Conservation (phyloP, 2,888 invertebrate species). For the Salticus scenicus region DNA sequence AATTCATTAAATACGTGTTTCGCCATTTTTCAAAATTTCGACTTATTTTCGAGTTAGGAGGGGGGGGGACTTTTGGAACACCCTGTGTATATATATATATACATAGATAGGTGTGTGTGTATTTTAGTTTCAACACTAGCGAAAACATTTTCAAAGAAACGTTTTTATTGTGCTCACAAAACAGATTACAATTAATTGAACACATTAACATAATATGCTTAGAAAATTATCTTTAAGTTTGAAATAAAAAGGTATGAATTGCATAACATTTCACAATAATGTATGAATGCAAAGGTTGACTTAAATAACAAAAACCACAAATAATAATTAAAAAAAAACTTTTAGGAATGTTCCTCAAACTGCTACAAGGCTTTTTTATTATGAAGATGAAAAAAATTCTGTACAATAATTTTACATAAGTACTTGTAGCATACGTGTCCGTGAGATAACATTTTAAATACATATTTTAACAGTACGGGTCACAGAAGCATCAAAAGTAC, state of each 20-base stretch:
- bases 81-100: no score
- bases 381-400: conserved; percentile 32
- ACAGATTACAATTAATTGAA: conserved; percentile 35
- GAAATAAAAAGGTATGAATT: conserved; percentile 5
- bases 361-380: neutral
- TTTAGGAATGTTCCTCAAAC: conserved; percentile 43
- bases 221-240: conserved; percentile 13
- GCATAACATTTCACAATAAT: conserved; percentile 22
- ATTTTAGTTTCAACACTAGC: no score
- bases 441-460: conserved; percentile 35
- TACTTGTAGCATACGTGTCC: neutral
- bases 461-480: conserved; percentile 30
- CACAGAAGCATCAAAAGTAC: neutral
- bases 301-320: conserved; percentile 29
- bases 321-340: conserved; percentile 17
- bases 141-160: neutral
- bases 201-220: conserved; percentile 17
- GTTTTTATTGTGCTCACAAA: conserved; percentile 50
- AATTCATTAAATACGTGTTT: no score
- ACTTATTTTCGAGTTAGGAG: no score
- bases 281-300: neutral
- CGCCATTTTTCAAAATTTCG: no score
- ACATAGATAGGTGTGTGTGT: no score
- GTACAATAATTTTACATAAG: conserved; percentile 37
- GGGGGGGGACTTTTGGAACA: no score